Conservation (phyloP, 2,888 invertebrate genomes). For the Phyllotreta striolata region DNA sequence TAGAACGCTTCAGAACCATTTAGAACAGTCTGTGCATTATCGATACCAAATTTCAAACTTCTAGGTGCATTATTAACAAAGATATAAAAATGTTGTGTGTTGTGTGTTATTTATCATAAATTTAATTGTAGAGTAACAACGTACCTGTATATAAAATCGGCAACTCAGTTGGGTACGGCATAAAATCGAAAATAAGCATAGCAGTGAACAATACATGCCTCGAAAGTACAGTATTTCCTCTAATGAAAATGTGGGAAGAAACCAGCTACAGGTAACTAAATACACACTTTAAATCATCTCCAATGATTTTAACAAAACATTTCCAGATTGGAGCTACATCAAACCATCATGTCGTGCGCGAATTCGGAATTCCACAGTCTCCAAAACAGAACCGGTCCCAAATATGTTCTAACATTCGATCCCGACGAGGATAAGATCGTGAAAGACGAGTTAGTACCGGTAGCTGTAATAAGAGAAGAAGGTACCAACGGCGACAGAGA, state of each 20-base stretch:
- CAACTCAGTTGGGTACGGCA: constrained; percentile 70
- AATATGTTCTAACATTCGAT: constrained; percentile 76
- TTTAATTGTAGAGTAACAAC: constrained; percentile 58
- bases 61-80: no score
- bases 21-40: no score
- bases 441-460: constrained; percentile 65
- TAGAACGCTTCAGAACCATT: no score
- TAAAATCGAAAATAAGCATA: constrained; percentile 69
- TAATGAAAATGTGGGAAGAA: constrained; percentile 93
- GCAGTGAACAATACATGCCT: constrained; percentile 70
- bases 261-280: constrained; percentile 77
- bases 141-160: constrained; percentile 77
- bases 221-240: constrained; percentile 68
- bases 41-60: no score
- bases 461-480: constrained; percentile 96
- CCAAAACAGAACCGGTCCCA: constrained; percentile 72
- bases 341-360: constrained; percentile 82
- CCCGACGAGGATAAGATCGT: constrained; percentile 65
- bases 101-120: no score
- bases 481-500: constrained; percentile 97
- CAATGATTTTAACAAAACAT: background rate
- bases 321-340: constrained; percentile 75
- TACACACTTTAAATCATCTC: background rate
- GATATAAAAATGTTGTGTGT: no score
- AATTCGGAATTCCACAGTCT: constrained; percentile 79